Percentiles rank a stretch among this genome's conserved stretches.
phyloP scores from a whole-genome alignment of 2,888 invertebrate genomes.

The Drosophila formosana region DNA sequence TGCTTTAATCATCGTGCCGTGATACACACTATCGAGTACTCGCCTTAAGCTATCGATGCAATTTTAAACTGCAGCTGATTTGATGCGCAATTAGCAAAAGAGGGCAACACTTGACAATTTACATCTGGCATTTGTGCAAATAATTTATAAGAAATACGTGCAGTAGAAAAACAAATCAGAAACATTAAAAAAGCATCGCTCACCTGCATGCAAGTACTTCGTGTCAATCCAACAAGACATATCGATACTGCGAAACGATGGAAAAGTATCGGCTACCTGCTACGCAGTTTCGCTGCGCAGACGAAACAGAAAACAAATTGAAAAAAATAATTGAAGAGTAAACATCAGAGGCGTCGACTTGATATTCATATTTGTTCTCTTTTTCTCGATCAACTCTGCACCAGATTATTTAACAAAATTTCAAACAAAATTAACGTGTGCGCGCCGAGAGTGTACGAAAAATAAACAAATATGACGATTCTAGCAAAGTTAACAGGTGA shows the following conservation, averaged over 20 bases:
- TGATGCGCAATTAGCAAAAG: background rate
- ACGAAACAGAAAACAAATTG: slow-evolving; percentile 62
- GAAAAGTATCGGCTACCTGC: slow-evolving; percentile 14
- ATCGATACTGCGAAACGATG: background rate
- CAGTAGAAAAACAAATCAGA: background rate
- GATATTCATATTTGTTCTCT: slow-evolving; percentile 1
- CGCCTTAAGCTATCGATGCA: slow-evolving; percentile 17
- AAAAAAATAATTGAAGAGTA: slow-evolving; percentile 59
- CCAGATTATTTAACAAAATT: slow-evolving; percentile 40
- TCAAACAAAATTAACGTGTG: slow-evolving; percentile 23
- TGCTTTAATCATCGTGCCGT: slow-evolving; percentile 29
- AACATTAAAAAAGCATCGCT: background rate
- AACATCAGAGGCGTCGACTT: slow-evolving; percentile 42
- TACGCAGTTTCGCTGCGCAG: slow-evolving; percentile 48
- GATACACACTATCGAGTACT: slow-evolving; percentile 20
- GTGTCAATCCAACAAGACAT: background rate
- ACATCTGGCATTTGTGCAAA: background rate
- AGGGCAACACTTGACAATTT: background rate
- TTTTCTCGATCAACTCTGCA: slow-evolving; percentile 27
- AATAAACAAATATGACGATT: slow-evolving; percentile 89
- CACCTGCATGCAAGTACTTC: background rate
- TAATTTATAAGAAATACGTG: background rate
- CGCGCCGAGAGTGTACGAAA: slow-evolving; percentile 4
- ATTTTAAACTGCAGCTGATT: background rate
- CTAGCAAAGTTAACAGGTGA: slow-evolving; percentile 90